A percentile compares a stretch with the other conserved stretches of the same genome.
Evolutionary conservation across 2,113 vertebrate genomes (phyloP).

Genomic region (Dissostichus mawsoni): DNA sequence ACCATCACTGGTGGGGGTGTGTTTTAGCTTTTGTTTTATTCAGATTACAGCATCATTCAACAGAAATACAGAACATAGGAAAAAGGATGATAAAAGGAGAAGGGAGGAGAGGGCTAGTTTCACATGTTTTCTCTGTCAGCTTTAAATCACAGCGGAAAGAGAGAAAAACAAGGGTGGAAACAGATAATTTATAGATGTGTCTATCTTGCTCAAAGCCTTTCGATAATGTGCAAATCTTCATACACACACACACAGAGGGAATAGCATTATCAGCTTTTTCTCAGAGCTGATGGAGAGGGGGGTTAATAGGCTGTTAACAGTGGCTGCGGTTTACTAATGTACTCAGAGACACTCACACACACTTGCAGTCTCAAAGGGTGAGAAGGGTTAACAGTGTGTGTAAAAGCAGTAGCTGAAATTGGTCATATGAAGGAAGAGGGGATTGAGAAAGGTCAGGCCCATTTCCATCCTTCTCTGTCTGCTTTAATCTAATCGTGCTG

Average conservation of each 20-base stretch:
- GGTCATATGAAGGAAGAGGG: slow-evolving; percentile 39
- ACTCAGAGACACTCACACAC: slow-evolving; percentile 7
- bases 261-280: slow-evolving; percentile 52
- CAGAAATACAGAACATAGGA: neutral
- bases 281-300: slow-evolving; percentile 36
- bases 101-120: slow-evolving; percentile 13
- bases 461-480: slow-evolving; percentile 55
- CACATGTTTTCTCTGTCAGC: slow-evolving; percentile 31
- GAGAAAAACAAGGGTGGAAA: slow-evolving; percentile 11
- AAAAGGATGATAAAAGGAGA: neutral
- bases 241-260: slow-evolving; percentile 6
- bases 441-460: slow-evolving; percentile 59
- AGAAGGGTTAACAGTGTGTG: slow-evolving; percentile 45
- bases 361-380: slow-evolving; percentile 12
- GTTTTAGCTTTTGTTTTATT: neutral
- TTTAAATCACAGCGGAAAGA: neutral
- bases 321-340: neutral
- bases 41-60: neutral
- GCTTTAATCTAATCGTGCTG: slow-evolving; percentile 63
- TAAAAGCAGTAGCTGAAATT: slow-evolving; percentile 40
- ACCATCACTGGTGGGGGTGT: neutral
- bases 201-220: slow-evolving; percentile 21
- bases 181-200: slow-evolving; percentile 20
- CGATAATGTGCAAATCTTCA: slow-evolving; percentile 24
- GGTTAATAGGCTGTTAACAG: slow-evolving; percentile 35